Conservation (phyloP, 1,140 invertebrate species). For the Diprion similis region DNA sequence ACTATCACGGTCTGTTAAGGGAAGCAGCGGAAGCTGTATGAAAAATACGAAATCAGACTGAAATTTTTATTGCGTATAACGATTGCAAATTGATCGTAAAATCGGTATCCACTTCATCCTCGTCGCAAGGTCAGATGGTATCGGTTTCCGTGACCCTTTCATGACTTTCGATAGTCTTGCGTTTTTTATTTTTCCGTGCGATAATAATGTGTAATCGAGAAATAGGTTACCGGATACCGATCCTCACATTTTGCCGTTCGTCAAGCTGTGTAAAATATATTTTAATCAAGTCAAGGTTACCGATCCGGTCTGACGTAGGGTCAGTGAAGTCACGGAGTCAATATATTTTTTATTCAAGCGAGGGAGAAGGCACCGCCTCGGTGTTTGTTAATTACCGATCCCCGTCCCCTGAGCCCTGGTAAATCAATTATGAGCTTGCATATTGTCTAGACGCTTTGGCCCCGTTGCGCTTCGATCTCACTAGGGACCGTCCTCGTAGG, state of each 20-base stretch:
- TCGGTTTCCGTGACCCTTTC: too few species aligned
- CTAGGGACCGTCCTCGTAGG: constrained; percentile 29
- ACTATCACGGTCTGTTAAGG: too few species aligned
- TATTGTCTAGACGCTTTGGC: constrained; percentile 40
- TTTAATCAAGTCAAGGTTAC: background rate
- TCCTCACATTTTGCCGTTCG: too few species aligned
- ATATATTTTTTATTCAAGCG: constrained; percentile 5
- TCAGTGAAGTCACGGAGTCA: constrained; percentile 6
- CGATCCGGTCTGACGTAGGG: background rate
- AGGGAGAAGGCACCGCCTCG: constrained; percentile 10
- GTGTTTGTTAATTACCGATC: constrained; percentile 44
- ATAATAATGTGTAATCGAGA: constrained; percentile 2
- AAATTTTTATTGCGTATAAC: too few species aligned
- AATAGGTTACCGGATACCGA: background rate
- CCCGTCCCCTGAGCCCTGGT: constrained; percentile 30
- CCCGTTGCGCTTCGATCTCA: constrained; percentile 16
- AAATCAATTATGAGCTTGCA: constrained; percentile 51
- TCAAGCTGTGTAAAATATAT: too few species aligned
- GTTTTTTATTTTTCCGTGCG: too few species aligned
- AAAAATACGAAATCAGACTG: too few species aligned
- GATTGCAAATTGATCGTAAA: too few species aligned
- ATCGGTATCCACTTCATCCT: too few species aligned
- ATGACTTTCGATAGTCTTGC: too few species aligned
- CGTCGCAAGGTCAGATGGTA: too few species aligned
- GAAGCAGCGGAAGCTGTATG: too few species aligned